Evolutionary conservation across 1,140 invertebrate species (phyloP), one percentile per base, ranked within the genome.

Genomic region (Xylocopa sonorina): DNA sequence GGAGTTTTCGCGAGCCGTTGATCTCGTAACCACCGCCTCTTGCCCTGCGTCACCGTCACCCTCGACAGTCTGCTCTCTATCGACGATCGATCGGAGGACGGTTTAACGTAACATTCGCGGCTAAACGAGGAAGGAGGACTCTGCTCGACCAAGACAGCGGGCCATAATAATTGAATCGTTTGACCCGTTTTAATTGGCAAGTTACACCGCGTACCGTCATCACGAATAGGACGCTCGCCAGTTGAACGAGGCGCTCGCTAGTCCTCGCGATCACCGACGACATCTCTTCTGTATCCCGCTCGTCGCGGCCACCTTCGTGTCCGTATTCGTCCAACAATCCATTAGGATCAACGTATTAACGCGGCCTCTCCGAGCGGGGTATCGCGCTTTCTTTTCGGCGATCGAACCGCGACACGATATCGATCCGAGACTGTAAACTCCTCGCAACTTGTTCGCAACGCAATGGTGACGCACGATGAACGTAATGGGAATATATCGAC

Each of bases 131-230:
- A 72, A 57, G 51, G 34, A 78, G 55, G 57, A 79, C 76, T 64
- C 46, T n/a, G n/a, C 57, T 21, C 77, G 75, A 78, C 16, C 71
- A 51, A 34, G 14, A 50, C 32, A 55, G 24, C 46, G 34, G 2
- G 10, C 58, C 58, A 53, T 53, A 79, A 81, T 86, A 89, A 89
- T 89, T 88, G 87, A 79, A 87, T 86, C 88, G 80, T 89, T 89
- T 90, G 84, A 90, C 87, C 88, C 77, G 50, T 78, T 85, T 89
- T 89, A 89, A 89, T 89, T 90, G 82, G 78, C 69, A 73, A 75
- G 69, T 78, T 74, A n/a, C 43, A 62, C 64, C 51, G 27, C 41
- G 48, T n/a, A n/a, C n/a, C n/a, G n/a, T n/a, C n/a, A n/a, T n/a
- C n/a, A 62, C 73, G 77, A 77, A 66, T 60, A 79, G 60, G 78